phyloP scores from a whole-genome alignment of 2,113 vertebrate genomes.

The Thermophis baileyi region DNA sequence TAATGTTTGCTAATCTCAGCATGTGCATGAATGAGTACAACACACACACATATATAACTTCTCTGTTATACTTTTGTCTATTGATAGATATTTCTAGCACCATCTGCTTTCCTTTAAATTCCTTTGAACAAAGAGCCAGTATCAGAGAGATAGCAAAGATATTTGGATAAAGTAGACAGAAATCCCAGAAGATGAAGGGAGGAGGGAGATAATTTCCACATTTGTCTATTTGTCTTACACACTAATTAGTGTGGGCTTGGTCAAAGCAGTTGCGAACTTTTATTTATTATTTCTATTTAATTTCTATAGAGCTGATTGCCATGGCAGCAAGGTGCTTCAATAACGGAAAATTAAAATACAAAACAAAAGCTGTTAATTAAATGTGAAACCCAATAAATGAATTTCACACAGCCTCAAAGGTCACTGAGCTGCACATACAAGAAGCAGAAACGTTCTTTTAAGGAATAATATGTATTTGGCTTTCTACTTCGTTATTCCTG shows the following conservation, averaged over 20 bases:
- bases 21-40: conserved; percentile 43
- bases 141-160: conserved; percentile 45
- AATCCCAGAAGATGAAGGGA: conserved; percentile 41
- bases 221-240: conserved; percentile 49
- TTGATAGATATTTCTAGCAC: conserved; percentile 37
- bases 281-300: conserved; percentile 55
- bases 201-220: neutral
- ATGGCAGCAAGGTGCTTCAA: conserved; percentile 58
- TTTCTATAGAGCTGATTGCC: conserved; percentile 59
- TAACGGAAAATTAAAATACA: conserved; percentile 65
- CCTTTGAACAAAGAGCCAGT: conserved; percentile 40
- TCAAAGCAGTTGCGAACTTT: conserved; percentile 61
- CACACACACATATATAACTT: neutral
- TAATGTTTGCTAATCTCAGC: conserved; percentile 23
- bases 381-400: conserved; percentile 62
- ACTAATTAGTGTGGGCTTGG: conserved; percentile 54
- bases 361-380: conserved; percentile 62
- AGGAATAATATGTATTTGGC: conserved; percentile 46
- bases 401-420: conserved; percentile 46
- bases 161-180: conserved; percentile 39
- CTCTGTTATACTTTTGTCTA: neutral
- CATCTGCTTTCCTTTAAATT: conserved; percentile 59
- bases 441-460: conserved; percentile 48
- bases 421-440: conserved; percentile 34
- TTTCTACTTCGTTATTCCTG: conserved; percentile 14